Base-by-base conservation (phyloP, 2,797 vertebrate genomes). In the Argya squamiceps region DNA sequence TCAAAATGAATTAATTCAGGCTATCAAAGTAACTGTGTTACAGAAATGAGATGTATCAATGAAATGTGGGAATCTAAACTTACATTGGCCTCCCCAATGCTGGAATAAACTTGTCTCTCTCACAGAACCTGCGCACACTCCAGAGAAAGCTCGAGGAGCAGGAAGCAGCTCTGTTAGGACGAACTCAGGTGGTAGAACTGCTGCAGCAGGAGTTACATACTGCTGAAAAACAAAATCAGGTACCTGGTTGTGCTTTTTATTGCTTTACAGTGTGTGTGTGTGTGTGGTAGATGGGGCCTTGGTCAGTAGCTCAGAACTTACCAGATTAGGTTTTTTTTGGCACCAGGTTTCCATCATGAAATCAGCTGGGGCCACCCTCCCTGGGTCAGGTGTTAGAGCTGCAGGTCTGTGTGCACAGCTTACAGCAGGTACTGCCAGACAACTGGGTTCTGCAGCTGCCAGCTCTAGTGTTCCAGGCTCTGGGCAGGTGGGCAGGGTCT, bases 191-290 rank as follows among this genome's bases (percentile, higher is more conserved):
- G 50, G 94, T 99, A 49, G 99, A 99, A 62, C 96, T 99, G 98
- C 97, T 99, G 70, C 99, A 99, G 93, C 98, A 98, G 94, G 99
- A 99, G 93, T 94, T 99, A 52, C 97, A 78, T 88, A 92, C 96
- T 27, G 98, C 98, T 6, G 99, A 99, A 83, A 98, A 99, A 78
- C 98, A 99, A 84, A 99, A 99, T 89, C 98, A 99, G 99, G 99
- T 99, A 96, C 37, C n/a, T 41, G 50, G 9, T 59, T 4, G 0
- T 76, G 43, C 14, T 55, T 78, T 58, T 41, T 68, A 13, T 44
- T 74, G 49, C 43, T 30, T 41, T 59, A 17, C 47, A 91, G 10
- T 13, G 0, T 21, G 32, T n/a, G 17, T 29, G 17, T 29, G 23
- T 20, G 18, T n/a, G 18, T 52, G 62, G 12, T 59, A 22, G n/a